Base-by-base conservation (phyloP, 2,797 vertebrate genomes). In the Lophius americanus region DNA sequence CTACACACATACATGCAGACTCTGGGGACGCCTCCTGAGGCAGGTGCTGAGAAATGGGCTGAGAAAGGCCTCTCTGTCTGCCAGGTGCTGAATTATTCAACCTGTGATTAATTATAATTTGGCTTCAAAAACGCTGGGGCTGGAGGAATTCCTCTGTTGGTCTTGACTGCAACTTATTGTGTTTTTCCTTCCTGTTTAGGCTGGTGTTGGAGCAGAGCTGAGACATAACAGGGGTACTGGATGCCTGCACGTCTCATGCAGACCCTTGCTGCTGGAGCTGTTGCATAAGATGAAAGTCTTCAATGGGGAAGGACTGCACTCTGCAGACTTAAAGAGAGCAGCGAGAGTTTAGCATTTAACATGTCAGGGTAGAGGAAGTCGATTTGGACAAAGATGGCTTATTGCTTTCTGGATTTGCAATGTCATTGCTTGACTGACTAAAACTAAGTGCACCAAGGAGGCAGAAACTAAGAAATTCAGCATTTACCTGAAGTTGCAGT, bases 41-140 rank as follows among this genome's bases (percentile, higher is more conserved):
- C 83, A 89, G 85, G 86, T 90, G 85, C 64, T 5, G 82, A 84
- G 73, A 75, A 85, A 76, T 57, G 63, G 79, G 69, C 63, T 51
- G 68, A 79, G 68, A 84, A 83, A 86, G 72, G 77, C 73, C 67
- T 85, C 67, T 85, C 78, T 75, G 80, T 77, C 79, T 5, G 65
- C 68, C 81, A 36, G 6, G 56, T 48, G 12, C 72, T 82, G 82
- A 90, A 87, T 87, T 78, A 84, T 89, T 88, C 83, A 88, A 83
- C 81, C 88, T 89, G 86, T 83, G 81, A 88, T 87, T 88, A 86
- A 91, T 92, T 90, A 87, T 75, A 83, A 89, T 87, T 89, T 90
- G 87, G 88, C 83, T 78, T 61, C 73, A 78, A 64, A 79, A 70
- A 85, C 77, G 75, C 81, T 79, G 76, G 66, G 77, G 75, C 69